Evolutionary conservation across 1,140 invertebrate species (phyloP).

Genomic region (Trichomalopsis sarcophagae): DNA sequence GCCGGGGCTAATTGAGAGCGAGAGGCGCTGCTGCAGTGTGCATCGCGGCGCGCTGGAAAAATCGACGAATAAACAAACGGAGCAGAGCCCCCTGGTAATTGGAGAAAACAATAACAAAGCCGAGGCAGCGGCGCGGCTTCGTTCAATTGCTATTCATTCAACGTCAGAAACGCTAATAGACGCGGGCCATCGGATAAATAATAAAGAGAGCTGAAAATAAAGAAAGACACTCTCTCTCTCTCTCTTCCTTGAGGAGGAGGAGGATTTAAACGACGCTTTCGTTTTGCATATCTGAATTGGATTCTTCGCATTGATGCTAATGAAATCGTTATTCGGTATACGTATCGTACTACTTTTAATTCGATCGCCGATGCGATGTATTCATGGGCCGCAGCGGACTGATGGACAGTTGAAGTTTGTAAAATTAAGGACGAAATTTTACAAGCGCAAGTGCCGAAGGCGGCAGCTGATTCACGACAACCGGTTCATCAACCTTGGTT

Average conservation of each 20-base stretch:
- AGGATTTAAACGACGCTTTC: neutral
- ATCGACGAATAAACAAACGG: conserved; percentile 26
- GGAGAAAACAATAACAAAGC: conserved; percentile 39
- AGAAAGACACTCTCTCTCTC: neutral
- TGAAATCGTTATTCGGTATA: too few relatives aligned
- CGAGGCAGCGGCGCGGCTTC: neutral
- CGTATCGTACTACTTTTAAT: too few relatives aligned
- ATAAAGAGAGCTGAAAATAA: neutral
- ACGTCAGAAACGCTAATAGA: conserved; percentile 24
- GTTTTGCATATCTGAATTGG: neutral
- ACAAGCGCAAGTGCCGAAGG: neutral
- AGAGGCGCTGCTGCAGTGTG: neutral
- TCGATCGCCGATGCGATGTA: too few relatives aligned
- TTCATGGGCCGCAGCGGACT: too few relatives aligned
- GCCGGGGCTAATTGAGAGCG: conserved; percentile 33
- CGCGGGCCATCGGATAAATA: neutral
- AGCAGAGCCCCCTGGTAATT: neutral
- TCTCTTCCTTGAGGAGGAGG: neutral
- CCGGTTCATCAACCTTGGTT: neutral
- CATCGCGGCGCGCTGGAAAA: neutral
- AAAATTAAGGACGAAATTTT: neutral
- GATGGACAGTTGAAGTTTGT: neutral
- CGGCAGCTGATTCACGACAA: neutral
- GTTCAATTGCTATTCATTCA: conserved; percentile 19
- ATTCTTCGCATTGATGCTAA: neutral